Evolutionary conservation across 2,797 vertebrate species (phyloP).

Genomic region (Telmatherina bonti): DNA sequence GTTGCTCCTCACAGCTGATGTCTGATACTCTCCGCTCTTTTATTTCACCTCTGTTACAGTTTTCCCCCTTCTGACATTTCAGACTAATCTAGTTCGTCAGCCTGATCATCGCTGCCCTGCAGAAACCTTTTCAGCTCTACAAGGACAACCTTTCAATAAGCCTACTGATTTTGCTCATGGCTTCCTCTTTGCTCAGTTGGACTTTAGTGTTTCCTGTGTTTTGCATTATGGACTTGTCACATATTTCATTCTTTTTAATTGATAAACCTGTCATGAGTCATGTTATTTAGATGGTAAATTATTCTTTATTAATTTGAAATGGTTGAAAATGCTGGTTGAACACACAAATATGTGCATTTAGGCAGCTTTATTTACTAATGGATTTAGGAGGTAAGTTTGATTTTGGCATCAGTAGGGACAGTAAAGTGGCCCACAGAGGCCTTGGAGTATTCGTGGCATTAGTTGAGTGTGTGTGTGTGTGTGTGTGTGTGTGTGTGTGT

Average conservation of each 20-base stretch:
- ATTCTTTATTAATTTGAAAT: too few species aligned
- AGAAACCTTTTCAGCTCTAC: conserved; percentile 44
- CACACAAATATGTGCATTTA: too few species aligned
- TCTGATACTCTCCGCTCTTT: conserved; percentile 54
- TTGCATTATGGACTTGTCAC: not conserved
- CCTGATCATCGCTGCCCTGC: conserved; percentile 64
- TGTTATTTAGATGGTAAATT: too few species aligned
- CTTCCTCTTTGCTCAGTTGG: not conserved
- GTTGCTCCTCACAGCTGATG: conserved; percentile 59
- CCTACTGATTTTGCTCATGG: conserved; percentile 9
- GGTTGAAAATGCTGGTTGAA: too few species aligned
- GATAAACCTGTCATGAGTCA: not conserved
- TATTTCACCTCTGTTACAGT: conserved; percentile 61
- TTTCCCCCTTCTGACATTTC: conserved; percentile 69
- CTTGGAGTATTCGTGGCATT: too few species aligned
- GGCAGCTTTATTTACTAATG: too few species aligned
- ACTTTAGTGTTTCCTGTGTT: not conserved
- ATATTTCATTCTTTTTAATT: not conserved
- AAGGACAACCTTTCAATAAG: conserved; percentile 37
- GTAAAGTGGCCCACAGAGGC: too few species aligned
- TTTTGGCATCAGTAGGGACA: too few species aligned
- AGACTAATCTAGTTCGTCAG: conserved; percentile 61
- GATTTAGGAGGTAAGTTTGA: too few species aligned
- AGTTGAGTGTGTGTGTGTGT: too few species aligned
- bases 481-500: too few species aligned